Percentiles rank a stretch among this genome's conserved stretches.
Conservation (phyloP, 2,888 invertebrate genomes). For the Tetragnatha montana region DNA sequence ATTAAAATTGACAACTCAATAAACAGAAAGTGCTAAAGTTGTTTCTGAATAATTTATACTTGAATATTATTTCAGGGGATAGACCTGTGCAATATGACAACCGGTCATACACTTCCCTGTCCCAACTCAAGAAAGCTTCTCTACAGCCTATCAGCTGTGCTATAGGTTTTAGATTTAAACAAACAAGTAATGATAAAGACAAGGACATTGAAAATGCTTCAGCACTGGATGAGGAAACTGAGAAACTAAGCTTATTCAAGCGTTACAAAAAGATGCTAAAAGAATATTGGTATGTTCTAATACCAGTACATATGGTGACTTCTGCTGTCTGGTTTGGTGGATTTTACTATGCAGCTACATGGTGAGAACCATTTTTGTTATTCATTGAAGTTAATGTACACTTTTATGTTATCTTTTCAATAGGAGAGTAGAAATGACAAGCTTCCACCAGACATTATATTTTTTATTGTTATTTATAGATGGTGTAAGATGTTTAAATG, state of each 20-base stretch:
- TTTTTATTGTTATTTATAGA: too few species aligned
- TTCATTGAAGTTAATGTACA: too few species aligned
- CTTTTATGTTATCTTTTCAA: too few species aligned
- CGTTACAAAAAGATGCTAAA: slow-evolving; percentile 93
- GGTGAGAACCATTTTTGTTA: slow-evolving; percentile 79
- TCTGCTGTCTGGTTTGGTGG: slow-evolving; percentile 91
- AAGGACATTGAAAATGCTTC: background rate
- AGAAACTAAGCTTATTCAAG: slow-evolving; percentile 82
- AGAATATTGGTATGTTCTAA: slow-evolving; percentile 96
- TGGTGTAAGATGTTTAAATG: too few species aligned
- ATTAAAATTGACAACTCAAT: background rate
- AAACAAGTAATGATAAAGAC: slow-evolving; percentile 3
- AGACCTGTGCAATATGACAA: background rate
- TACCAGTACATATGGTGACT: slow-evolving; percentile 93
- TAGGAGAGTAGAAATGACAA: too few species aligned
- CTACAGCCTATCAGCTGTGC: background rate
- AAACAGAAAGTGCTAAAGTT: background rate
- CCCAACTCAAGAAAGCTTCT: background rate
- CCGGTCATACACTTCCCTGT: background rate
- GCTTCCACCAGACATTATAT: too few species aligned
- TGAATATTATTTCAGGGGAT: background rate
- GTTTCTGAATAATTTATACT: background rate
- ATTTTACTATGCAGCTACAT: slow-evolving; percentile 90
- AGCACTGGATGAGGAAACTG: slow-evolving; percentile 26
- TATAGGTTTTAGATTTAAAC: background rate